Evolutionary conservation across 2,888 invertebrate genomes (phyloP), one percentile per base, ranked within the genome.

Genomic region (Serripes groenlandicus): DNA sequence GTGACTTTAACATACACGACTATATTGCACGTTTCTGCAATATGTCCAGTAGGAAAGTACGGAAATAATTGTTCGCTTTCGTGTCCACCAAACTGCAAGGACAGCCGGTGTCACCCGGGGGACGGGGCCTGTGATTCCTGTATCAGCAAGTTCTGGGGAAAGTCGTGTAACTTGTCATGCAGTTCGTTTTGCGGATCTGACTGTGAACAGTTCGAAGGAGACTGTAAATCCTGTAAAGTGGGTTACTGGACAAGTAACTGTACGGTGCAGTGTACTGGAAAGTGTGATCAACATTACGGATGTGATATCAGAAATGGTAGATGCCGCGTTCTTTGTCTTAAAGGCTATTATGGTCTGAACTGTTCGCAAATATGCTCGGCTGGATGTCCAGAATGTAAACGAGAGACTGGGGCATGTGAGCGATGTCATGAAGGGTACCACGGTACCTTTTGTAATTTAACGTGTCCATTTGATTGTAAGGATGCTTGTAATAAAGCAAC

Each of bases 191-290:
- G 66, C 42, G 0, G 42, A 23, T 11, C 11, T 37, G 42, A 18
- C 23, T 66, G 66, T 66, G 66, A 42, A 26, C 66, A 66, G 66
- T 66, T 42, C 3, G 21, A 9, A 1, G 66, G 66, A 37, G 1
- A 18, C 18, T 66, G 66, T 28, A 26, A 66, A 0, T 3, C 42
- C 0, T 66, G 66, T 37, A 66, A n/a, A 15, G 42, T 21, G 9
- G 66, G 66, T n/a, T 42, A 26, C 26, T 66, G 66, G 66, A 66
- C 37, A 18, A 42, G 42, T 23, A 42, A 66, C 66, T 66, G 66
- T 21, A 66, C 66, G 26, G 42, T 9, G 1, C 3, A 30, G 3
- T 66, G 66, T 18, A 37, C 37, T 26, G 66, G 66, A 42, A 18
- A 66, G 11, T 66, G 66, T 66, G 66, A 66, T 21, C 11, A 42